Percentiles rank a stretch among this genome's conserved stretches.
Evolutionary conservation across 2,113 vertebrate genomes (phyloP).

Genomic region (Psephotus haematonotus): DNA sequence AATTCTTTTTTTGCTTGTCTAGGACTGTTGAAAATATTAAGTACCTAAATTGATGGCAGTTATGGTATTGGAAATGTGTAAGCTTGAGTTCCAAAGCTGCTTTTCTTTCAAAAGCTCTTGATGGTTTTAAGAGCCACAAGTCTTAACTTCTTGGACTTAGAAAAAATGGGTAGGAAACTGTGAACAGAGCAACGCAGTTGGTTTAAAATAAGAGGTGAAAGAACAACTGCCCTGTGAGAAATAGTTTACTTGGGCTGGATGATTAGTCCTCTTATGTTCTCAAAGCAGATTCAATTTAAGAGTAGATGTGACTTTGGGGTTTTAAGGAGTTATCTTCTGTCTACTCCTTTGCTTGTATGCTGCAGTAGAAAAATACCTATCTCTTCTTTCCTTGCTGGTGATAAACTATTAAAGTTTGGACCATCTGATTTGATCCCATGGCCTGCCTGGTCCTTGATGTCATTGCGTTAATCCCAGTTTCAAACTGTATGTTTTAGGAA

Average conservation of each 20-base stretch:
- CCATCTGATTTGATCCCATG: not conserved
- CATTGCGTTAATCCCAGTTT: not conserved
- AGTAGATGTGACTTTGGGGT: not conserved
- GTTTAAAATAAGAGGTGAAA: not conserved
- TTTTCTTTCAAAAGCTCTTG: accelerated
- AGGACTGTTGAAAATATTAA: not conserved
- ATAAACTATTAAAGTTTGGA: not conserved
- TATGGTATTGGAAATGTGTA: not conserved
- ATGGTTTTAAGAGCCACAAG: not conserved
- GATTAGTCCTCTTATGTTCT: not conserved
- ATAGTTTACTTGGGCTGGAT: not conserved
- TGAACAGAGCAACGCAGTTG: not conserved
- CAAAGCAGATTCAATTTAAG: not conserved
- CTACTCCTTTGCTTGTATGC: not conserved
- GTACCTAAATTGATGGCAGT: not conserved
- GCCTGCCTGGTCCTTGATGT: not conserved
- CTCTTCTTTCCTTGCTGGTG: not conserved
- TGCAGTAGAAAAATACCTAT: not conserved
- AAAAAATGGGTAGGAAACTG: not conserved
- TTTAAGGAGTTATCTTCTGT: not conserved
- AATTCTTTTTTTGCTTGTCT: not conserved
- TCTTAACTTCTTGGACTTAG: not conserved
- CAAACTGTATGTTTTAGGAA: not conserved
- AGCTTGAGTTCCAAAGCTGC: not conserved
- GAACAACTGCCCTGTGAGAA: not conserved